Conservation (phyloP, 1,140 invertebrate genomes). For the Cyphomyrmex costatus region DNA sequence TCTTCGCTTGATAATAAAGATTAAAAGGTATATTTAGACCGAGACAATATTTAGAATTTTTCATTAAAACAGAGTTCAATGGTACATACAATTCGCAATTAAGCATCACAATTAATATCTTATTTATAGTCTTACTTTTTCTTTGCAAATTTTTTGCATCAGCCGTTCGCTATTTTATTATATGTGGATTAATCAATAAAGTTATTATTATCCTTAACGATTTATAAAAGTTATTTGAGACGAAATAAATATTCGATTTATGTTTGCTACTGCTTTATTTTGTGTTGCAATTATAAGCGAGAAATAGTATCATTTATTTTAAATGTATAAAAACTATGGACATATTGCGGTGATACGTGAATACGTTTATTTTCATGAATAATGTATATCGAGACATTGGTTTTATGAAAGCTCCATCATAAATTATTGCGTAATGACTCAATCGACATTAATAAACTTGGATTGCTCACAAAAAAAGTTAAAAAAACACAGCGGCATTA, state of each 20-base stretch:
- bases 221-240: neutral
- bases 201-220: neutral
- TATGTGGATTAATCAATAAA: neutral
- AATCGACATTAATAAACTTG: conserved; percentile 48
- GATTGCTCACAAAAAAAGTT: conserved; percentile 14
- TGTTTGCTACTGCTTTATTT: neutral
- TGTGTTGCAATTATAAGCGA: neutral
- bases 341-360: neutral
- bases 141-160: neutral
- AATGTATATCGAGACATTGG: neutral
- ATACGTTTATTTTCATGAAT: neutral
- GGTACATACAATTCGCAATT: neutral
- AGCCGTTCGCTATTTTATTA: neutral
- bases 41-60: neutral
- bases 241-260: neutral
- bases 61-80: neutral
- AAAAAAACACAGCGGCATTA: neutral
- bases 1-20: conserved; percentile 4
- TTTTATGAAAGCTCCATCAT: conserved; percentile 3
- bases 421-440: conserved; percentile 44
- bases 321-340: conserved; percentile 1
- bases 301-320: neutral
- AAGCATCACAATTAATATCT: neutral
- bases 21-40: neutral
- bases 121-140: neutral